phyloP scores from a whole-genome alignment of 2,888 invertebrate species.

The Osedax fenrisi region DNA sequence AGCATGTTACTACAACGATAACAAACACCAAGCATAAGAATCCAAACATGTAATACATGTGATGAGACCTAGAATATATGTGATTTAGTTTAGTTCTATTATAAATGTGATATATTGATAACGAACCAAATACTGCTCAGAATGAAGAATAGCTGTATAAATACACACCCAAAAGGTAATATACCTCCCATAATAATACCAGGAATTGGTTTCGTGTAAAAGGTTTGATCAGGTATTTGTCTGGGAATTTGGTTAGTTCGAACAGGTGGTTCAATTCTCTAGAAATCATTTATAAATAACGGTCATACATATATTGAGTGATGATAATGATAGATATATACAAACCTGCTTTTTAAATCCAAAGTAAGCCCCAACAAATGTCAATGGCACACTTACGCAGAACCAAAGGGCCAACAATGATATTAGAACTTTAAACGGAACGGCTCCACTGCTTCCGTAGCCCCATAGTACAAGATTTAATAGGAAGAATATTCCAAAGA shows the following conservation, averaged over 20 bases:
- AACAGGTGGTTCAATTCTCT: slow-evolving; percentile 82
- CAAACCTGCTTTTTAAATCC: slow-evolving; percentile 87
- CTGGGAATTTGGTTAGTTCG: slow-evolving; percentile 96
- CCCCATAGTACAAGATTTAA: slow-evolving; percentile 93
- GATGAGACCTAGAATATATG: slow-evolving; percentile 66
- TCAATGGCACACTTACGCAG: slow-evolving; percentile 91
- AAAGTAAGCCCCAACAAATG: slow-evolving; percentile 93
- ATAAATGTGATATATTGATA: neutral
- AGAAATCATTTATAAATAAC: neutral
- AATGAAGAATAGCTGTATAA: slow-evolving; percentile 97
- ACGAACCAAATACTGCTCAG: slow-evolving; percentile 88
- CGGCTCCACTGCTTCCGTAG: slow-evolving; percentile 84
- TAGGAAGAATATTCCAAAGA: slow-evolving; percentile 89
- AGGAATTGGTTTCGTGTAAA: slow-evolving; percentile 82
- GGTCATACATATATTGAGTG: neutral
- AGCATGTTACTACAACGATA: slow-evolving; percentile 91
- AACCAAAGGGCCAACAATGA: slow-evolving; percentile 91
- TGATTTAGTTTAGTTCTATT: neutral
- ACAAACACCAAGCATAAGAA: slow-evolving; percentile 93
- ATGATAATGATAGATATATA: neutral
- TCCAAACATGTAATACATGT: slow-evolving; percentile 98
- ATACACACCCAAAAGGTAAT: slow-evolving; percentile 91
- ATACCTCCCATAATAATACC: slow-evolving; percentile 92
- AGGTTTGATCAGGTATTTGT: slow-evolving; percentile 93
- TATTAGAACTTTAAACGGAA: slow-evolving; percentile 87